These are phyloP conservation scores for Tichodroma muraria DNA, from an alignment of 2,113 vertebrate genomes.

Conservation along the genomic window DNA sequence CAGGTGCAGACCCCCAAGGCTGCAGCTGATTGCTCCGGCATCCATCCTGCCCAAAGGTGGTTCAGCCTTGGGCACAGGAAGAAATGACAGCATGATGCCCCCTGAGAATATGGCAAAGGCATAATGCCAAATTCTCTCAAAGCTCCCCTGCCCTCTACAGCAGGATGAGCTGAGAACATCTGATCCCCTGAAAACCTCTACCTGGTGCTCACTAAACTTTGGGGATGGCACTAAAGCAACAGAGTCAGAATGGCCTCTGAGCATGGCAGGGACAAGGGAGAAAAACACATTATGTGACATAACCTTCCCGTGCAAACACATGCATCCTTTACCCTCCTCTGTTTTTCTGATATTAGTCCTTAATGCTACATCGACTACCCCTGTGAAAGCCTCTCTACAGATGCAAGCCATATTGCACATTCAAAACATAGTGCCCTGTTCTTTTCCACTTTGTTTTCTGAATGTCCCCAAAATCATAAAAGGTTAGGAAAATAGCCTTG, in stretches of 20 bases:
- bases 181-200: neutral
- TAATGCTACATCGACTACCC: rapidly evolving
- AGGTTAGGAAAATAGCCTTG: neutral
- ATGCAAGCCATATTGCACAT: neutral
- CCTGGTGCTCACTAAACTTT: neutral
- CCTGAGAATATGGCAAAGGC: neutral
- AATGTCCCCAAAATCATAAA: neutral
- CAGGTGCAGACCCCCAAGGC: neutral
- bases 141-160: neutral
- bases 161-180: neutral
- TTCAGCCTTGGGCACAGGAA: too few species aligned
- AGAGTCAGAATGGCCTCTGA: neutral
- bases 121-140: neutral
- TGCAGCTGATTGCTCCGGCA: neutral
- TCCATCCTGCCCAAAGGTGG: neutral
- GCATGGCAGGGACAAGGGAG: neutral
- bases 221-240: neutral
- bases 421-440: neutral
- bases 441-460: neutral
- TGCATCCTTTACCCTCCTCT: neutral
- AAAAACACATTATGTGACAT: neutral
- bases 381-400: neutral
- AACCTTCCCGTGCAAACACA: neutral
- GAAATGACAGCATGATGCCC: neutral
- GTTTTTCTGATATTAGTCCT: neutral